These are phyloP conservation scores for Enteromius mattozi DNA, from an alignment of 2,797 vertebrate genomes.

Conservation along the genomic window DNA sequence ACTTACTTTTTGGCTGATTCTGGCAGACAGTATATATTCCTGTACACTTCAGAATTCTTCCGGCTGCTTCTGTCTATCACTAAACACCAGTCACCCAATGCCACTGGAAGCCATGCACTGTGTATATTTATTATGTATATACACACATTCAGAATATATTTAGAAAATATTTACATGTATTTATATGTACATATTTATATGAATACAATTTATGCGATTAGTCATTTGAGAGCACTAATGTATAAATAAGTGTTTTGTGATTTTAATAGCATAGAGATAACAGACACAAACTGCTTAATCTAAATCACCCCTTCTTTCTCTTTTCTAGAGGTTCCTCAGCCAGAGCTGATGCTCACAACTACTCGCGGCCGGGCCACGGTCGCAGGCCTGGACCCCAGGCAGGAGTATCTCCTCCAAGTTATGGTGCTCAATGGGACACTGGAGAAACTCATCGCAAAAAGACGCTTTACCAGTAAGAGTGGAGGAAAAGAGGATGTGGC, in stretches of 20 bases:
- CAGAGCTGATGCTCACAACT: constrained; percentile 95
- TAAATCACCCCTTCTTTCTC: background rate
- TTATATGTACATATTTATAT: no score
- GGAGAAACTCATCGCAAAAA: constrained; percentile 85
- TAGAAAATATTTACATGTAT: no score
- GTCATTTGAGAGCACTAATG: no score
- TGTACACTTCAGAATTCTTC: no score
- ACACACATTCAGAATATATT: no score
- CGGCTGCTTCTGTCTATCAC: no score
- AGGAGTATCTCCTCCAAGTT: constrained; percentile 89
- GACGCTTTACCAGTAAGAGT: constrained; percentile 91
- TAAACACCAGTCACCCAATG: no score
- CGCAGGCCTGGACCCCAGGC: constrained; percentile 88
- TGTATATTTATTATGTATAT: background rate
- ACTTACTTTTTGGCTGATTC: no score
- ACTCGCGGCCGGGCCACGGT: constrained; percentile 90
- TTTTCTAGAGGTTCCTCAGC: constrained; percentile 85
- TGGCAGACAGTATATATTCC: no score
- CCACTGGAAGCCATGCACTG: no score
- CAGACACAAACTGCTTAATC: background rate
- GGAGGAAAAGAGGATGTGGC: background rate
- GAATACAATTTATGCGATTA: no score
- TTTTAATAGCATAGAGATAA: background rate
- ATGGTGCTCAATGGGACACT: constrained; percentile 85
- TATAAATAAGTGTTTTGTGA: background rate